Evolutionary conservation across 2,888 invertebrate species (phyloP).

Genomic region (Argynnis bischoffii): DNA sequence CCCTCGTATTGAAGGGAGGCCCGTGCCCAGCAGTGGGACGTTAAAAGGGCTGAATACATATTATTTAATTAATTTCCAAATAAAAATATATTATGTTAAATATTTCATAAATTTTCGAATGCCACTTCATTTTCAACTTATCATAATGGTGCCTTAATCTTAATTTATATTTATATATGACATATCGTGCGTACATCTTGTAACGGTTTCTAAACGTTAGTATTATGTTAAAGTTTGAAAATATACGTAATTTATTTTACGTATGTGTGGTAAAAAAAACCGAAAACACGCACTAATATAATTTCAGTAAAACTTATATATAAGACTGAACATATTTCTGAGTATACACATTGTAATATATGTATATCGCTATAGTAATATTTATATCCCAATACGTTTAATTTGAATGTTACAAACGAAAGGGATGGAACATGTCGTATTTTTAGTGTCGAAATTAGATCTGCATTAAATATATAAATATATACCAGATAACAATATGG

Average conservation of each 20-base stretch:
- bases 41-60: too few relatives aligned
- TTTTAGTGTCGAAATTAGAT: not conserved
- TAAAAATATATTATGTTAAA: too few relatives aligned
- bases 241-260: conserved; percentile 4
- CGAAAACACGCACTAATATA: conserved; percentile 28
- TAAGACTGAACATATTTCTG: too few relatives aligned
- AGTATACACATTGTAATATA: conserved; percentile 1
- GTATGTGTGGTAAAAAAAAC: not conserved
- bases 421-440: not conserved
- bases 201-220: conserved; percentile 8
- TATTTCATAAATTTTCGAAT: not conserved
- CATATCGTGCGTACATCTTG: conserved; percentile 9
- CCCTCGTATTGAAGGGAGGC: too few relatives aligned
- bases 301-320: conserved; percentile 26
- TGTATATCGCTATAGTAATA: not conserved
- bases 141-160: conserved; percentile 8
- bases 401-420: conserved; percentile 9
- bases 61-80: too few relatives aligned
- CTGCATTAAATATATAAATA: too few relatives aligned
- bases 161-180: conserved; percentile 3
- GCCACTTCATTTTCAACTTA: conserved; percentile 4
- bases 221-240: not conserved
- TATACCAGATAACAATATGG: too few relatives aligned
- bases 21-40: too few relatives aligned
- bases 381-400: not conserved